Percentiles rank a stretch among this genome's conserved stretches.
phyloP scores from a whole-genome alignment of 1,140 invertebrate species.

The Aphaenogaster floridana region DNA sequence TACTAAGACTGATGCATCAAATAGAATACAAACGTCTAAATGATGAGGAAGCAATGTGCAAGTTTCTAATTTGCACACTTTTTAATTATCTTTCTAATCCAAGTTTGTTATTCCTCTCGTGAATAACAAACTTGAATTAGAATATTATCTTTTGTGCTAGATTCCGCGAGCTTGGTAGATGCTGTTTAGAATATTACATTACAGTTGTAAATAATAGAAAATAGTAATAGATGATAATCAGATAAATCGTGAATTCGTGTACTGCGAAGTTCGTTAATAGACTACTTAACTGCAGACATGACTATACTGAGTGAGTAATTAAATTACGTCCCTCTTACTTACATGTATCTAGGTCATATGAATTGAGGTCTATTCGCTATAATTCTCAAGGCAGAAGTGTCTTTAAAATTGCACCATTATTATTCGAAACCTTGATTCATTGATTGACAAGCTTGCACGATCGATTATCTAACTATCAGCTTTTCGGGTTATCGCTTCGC shows the following conservation, averaged over 20 bases:
- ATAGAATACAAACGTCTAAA: no score
- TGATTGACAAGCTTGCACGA: not conserved
- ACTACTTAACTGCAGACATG: not conserved
- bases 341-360: conserved; percentile 49
- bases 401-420: not conserved
- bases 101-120: no score
- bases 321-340: conserved; percentile 46
- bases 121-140: not conserved
- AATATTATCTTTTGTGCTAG: not conserved
- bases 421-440: conserved; percentile 5
- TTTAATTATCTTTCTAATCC: not conserved
- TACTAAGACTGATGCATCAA: no score
- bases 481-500: not conserved
- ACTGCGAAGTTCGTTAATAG: conserved; percentile 5
- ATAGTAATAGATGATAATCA: not conserved
- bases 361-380: conserved; percentile 34
- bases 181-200: not conserved
- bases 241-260: not conserved
- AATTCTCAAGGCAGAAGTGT: conserved; percentile 15
- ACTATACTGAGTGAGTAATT: conserved; percentile 30
- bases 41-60: no score
- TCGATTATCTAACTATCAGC: not conserved
- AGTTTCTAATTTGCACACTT: not conserved
- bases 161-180: not conserved
- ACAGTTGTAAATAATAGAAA: not conserved